Evolutionary conservation across 2,113 vertebrate genomes (phyloP).

Genomic region (Centropristis striata): DNA sequence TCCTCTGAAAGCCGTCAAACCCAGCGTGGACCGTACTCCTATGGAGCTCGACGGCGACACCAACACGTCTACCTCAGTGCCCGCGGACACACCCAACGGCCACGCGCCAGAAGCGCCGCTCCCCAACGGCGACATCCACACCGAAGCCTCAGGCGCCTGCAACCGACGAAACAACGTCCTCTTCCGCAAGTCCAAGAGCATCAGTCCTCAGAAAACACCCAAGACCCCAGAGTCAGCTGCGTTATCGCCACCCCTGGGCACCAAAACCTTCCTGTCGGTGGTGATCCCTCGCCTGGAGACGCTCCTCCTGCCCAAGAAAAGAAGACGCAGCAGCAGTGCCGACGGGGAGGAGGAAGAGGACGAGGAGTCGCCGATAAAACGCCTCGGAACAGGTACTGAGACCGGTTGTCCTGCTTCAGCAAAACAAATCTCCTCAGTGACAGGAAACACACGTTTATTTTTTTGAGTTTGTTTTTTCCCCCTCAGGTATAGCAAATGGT

Average conservation of each 20-base stretch:
- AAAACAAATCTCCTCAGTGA: background rate
- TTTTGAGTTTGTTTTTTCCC: no score
- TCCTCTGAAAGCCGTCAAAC: slow-evolving; percentile 89
- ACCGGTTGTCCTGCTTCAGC: background rate
- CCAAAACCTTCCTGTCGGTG: slow-evolving; percentile 98
- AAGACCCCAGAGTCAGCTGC: slow-evolving; percentile 88
- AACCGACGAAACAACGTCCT: slow-evolving; percentile 92
- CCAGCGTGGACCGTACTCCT: slow-evolving; percentile 88
- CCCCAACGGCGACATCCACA: slow-evolving; percentile 84
- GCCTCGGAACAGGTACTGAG: slow-evolving; percentile 90
- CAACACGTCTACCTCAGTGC: slow-evolving; percentile 91
- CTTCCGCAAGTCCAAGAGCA: slow-evolving; percentile 96
- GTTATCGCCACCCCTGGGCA: slow-evolving; percentile 91
- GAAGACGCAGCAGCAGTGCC: slow-evolving; percentile 92
- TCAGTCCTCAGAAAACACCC: slow-evolving; percentile 94
- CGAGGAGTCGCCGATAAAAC: slow-evolving; percentile 92
- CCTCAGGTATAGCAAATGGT: slow-evolving; percentile 91
- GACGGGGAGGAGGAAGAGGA: slow-evolving; percentile 91
- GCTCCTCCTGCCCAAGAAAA: slow-evolving; percentile 96
- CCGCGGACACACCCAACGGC: slow-evolving; percentile 86
- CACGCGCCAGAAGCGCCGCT: slow-evolving; percentile 88
- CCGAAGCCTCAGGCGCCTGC: slow-evolving; percentile 88
- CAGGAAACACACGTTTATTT: background rate
- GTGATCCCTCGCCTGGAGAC: slow-evolving; percentile 99
- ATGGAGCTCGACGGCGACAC: slow-evolving; percentile 89